Evolutionary conservation across 2,113 vertebrate species (phyloP).

Genomic region (Laticauda colubrina): DNA sequence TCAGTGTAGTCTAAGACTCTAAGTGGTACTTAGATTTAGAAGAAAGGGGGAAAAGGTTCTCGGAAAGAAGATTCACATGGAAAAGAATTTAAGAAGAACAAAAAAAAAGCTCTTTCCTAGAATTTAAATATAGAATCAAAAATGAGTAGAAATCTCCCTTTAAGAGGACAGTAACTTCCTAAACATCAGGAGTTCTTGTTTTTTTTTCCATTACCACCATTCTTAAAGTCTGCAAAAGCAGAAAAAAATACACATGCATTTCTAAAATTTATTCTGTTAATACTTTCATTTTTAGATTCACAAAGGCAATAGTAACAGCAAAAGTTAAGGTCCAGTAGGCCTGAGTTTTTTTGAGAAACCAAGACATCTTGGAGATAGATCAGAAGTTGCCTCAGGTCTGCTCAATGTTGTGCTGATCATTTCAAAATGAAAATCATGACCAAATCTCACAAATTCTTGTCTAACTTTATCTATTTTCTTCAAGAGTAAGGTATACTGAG

Average conservation of each 20-base stretch:
- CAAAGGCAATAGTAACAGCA: neutral
- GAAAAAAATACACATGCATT: conserved; percentile 17
- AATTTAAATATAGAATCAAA: conserved; percentile 53
- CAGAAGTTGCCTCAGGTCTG: conserved; percentile 11
- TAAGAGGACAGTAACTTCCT: neutral
- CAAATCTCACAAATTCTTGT: neutral
- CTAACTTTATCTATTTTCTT: neutral
- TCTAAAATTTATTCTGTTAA: neutral
- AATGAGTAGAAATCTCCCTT: conserved; percentile 7
- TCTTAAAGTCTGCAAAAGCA: neutral
- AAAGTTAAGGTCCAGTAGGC: neutral
- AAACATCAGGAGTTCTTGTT: neutral
- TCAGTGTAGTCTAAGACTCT: neutral
- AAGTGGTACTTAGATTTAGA: neutral
- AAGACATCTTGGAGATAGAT: neutral
- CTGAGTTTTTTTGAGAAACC: neutral
- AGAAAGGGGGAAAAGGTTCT: neutral
- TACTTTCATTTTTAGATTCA: conserved; percentile 19
- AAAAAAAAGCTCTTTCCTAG: conserved; percentile 26
- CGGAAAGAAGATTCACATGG: neutral
- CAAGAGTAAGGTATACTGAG: neutral
- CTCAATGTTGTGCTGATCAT: neutral
- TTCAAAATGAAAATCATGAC: neutral
- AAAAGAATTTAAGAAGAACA: conserved; percentile 25
- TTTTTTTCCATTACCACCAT: conserved; percentile 32